Conservation (phyloP, 92 coral and sea anemone species). For the Parazoanthus atlanticus region DNA sequence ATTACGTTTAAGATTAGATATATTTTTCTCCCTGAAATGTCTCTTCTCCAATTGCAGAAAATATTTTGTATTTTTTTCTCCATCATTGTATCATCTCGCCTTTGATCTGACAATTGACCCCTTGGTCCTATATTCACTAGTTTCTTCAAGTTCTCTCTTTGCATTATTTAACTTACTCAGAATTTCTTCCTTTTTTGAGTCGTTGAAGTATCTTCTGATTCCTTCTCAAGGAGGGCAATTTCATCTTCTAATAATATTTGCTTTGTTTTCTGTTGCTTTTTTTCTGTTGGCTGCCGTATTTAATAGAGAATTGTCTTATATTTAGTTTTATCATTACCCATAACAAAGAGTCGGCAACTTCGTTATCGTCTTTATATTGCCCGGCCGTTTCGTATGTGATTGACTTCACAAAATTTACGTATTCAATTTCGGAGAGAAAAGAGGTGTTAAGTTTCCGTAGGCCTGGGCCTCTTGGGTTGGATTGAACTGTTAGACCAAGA, state of each 20-base stretch:
- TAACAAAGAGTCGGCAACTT: conserved; percentile 1
- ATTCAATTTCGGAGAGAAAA: conserved; percentile 13
- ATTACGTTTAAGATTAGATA: conserved; percentile 20
- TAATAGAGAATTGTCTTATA: background rate
- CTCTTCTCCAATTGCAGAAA: conserved; percentile 47
- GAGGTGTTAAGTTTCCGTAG: conserved; percentile 25
- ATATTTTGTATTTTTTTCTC: conserved; percentile 54
- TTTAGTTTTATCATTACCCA: conserved; percentile 18
- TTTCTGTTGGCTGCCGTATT: background rate
- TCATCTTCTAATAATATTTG: background rate
- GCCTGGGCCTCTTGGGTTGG: conserved; percentile 7
- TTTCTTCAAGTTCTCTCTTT: conserved; percentile 29
- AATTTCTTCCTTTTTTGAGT: background rate
- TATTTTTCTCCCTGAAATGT: conserved; percentile 24
- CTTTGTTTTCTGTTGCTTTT: conserved; percentile 5
- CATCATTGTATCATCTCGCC: conserved; percentile 50
- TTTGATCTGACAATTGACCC: conserved; percentile 55
- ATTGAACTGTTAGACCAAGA: background rate
- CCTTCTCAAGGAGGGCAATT: conserved; percentile 14
- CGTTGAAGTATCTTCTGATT: background rate
- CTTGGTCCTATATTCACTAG: conserved; percentile 42
- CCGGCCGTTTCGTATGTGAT: conserved; percentile 8
- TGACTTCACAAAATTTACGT: background rate
- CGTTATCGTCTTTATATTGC: conserved; percentile 22
- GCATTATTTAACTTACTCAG: background rate